Percentiles rank a stretch among this genome's conserved stretches.
These are phyloP conservation scores for Heterochromis multidens DNA, from an alignment of 2,113 vertebrate genomes.

Conservation along the genomic window DNA sequence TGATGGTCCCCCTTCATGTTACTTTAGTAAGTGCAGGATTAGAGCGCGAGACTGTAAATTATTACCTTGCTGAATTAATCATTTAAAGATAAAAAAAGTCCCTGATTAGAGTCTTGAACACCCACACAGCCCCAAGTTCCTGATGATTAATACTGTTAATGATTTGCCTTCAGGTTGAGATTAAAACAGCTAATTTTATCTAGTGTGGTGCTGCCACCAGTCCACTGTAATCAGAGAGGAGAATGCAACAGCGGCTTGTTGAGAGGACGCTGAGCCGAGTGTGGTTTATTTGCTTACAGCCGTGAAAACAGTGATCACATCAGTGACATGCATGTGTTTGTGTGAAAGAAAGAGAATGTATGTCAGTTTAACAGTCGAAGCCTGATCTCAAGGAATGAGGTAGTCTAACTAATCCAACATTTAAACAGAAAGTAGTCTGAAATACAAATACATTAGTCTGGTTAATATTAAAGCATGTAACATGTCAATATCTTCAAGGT, in stretches of 20 bases:
- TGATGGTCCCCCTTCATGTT: background rate
- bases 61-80: conserved; percentile 44
- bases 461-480: background rate
- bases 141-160: conserved; percentile 57
- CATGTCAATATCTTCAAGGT: background rate
- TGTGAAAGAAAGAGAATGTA: background rate
- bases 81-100: conserved; percentile 44
- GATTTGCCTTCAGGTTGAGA: conserved; percentile 36
- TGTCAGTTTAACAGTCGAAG: conserved; percentile 11
- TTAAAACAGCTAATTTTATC: conserved; percentile 36
- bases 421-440: background rate
- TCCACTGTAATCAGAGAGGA: background rate
- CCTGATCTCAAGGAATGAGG: conserved; percentile 4
- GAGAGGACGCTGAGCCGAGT: background rate
- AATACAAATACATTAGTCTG: background rate
- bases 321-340: background rate
- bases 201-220: background rate
- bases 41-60: conserved; percentile 10
- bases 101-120: conserved; percentile 20
- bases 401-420: background rate
- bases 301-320: background rate
- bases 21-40: background rate
- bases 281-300: background rate
- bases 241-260: background rate
- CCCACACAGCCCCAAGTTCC: conserved; percentile 23